Base-by-base conservation (phyloP, 1,140 invertebrate species). In the Drosophila willistoni region DNA sequence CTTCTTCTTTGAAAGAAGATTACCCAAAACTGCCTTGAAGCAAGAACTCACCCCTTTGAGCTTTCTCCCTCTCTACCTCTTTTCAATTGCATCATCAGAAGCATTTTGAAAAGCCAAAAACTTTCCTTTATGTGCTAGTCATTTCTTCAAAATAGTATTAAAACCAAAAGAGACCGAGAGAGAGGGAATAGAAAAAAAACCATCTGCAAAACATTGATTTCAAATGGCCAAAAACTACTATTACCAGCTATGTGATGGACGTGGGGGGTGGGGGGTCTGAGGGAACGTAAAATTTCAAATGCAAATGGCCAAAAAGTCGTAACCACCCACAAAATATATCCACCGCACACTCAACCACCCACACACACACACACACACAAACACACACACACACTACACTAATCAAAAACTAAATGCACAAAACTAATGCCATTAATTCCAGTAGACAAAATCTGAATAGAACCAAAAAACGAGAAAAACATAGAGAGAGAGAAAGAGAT, bases 391-490 rank as follows among this genome's bases (percentile, higher is more conserved):
- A 71, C 72, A 68, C 64, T 61, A 71, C 67, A 76, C 76, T 86
- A 89, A 83, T 86, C 82, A 86, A 86, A 63, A 86, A 83, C 83
- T 83, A 87, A 87, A 87, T 89, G 84, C 84, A 87, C 80, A 87
- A 87, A 87, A 87, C 84, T 87, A 87, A 87, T 89, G 80, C 83
- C 84, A 87, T 87, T 89, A 87, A 87, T 87, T 87, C 83, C 83
- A 89, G 84, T 83, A 87, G 84, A 89, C 84, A 89, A 80, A 83
- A 87, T 87, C 83, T 71, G 77, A 89, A 87, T 87, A 54, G 44
- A 29, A 51, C 44, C 44, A 51, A 51, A 51, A 51, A 51, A 51
- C 44, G 17, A 51, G 17, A 9, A n/a, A 51, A 51, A 51, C 17
- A 22, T 7, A 51, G 44, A 22, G 17, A 9, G 44, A 22, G 17